These are phyloP conservation scores for Australoheros facetus DNA, from an alignment of 2,797 vertebrate species.

Conservation along the genomic window DNA sequence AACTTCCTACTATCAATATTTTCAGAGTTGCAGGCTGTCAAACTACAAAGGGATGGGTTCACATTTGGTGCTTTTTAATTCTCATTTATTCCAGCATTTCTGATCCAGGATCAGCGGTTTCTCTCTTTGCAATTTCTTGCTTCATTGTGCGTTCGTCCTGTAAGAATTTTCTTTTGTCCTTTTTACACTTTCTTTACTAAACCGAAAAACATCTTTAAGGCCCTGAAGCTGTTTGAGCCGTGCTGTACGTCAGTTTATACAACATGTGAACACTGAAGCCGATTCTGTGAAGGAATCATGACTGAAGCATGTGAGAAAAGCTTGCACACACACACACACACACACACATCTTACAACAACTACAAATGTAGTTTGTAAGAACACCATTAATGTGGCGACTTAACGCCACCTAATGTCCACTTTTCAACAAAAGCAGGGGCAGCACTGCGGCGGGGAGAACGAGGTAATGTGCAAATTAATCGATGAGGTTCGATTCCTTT, in stretches of 20 bases:
- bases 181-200: no score
- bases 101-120: neutral
- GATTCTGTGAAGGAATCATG: neutral
- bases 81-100: no score
- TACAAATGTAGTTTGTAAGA: slow-evolving; percentile 49
- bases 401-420: neutral
- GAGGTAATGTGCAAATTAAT: neutral
- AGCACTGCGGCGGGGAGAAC: neutral
- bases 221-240: neutral
- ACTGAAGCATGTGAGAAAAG: slow-evolving; percentile 8
- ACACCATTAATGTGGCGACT: neutral
- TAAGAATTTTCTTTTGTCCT: no score
- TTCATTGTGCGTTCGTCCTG: no score
- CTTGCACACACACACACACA: slow-evolving; percentile 2
- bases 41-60: neutral
- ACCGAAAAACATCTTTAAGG: neutral
- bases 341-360: slow-evolving; percentile 42
- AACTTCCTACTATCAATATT: neutral
- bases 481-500: neutral
- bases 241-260: neutral
- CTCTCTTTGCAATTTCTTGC: neutral
- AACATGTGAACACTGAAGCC: neutral
- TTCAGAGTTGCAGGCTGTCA: neutral
- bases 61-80: neutral
- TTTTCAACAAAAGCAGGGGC: neutral